Base-by-base conservation (phyloP, 2,797 vertebrate genomes). In the Streptopelia turtur region DNA sequence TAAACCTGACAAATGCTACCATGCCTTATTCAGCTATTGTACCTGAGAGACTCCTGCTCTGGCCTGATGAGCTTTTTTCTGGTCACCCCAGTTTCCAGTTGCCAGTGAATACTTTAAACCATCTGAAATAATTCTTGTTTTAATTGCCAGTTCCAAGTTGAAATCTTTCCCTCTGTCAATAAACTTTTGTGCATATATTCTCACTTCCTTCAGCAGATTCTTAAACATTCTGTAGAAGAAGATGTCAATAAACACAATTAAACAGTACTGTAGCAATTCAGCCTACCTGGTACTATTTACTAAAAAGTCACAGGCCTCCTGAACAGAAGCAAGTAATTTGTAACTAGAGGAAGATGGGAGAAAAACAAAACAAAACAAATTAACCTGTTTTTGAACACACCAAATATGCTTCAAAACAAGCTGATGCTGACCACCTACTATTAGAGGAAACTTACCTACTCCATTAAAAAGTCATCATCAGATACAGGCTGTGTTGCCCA, bases 21-120 rank as follows among this genome's bases (percentile, higher is more conserved):
- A 22, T 13, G 57, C 30, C 15, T 83, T 61, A n/a, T 30, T 56
- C 39, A 66, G 49, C 52, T 74, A 4, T 4, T 25, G 97, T 94
- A 99, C 99, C 98, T 99, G 99, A 59, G 99, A 99, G 8, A 99
- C 99, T 28, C 99, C 99, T 13, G 99, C 99, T 96, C 99, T 98
- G 92, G 99, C 99, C 97, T 99, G 99, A 96, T 99, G 99, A 91
- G 99, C 99, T 97, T 99, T 99, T 97, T 99, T 99, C 75, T 99
- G 99, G 47, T 99, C 99, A 6, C 99, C 99, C 99, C 99, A 99
- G 98, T 99, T 99, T 39, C 99, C 99, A 2, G 99, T 99, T 83
- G 99, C 99, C 92, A 99, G 96, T 0, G 99, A 99, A 57, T 99
- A 99, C 93, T 99, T 99, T 80, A 99, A 98, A 18, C 99, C 99